These are phyloP conservation scores for Eustalomyia histrio DNA, from an alignment of 2,888 invertebrate genomes.

Conservation along the genomic window DNA sequence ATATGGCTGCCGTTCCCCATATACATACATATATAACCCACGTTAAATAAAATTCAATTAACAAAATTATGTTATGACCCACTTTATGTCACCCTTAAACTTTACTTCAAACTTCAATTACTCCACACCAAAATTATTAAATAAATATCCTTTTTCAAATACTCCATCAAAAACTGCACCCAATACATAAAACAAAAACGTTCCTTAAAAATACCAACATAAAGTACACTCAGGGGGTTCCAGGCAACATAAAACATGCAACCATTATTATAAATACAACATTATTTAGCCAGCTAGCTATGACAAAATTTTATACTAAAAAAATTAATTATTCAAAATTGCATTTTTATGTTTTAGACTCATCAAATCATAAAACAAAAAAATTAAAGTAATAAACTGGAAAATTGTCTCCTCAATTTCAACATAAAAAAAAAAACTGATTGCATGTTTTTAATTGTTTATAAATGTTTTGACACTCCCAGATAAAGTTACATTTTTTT, in stretches of 20 bases:
- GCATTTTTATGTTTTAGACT: constrained; percentile 21
- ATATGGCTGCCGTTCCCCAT: too few relatives aligned
- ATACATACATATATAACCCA: too few relatives aligned
- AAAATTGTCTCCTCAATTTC: constrained; percentile 25
- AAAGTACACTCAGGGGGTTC: constrained; percentile 1
- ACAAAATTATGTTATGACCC: constrained; percentile 35
- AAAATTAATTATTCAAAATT: constrained; percentile 42
- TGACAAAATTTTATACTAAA: background rate
- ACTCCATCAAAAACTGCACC: constrained; percentile 31
- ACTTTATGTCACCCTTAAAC: constrained; percentile 14
- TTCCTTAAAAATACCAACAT: background rate
- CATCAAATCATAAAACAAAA: constrained; percentile 8
- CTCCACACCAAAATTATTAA: constrained; percentile 12
- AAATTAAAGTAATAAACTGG: constrained; percentile 35
- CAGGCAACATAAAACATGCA: constrained; percentile 5
- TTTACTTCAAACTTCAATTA: background rate
- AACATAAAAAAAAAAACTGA: constrained; percentile 7
- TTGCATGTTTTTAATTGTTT: constrained; percentile 44
- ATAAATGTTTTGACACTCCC: constrained; percentile 26
- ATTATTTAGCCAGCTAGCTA: background rate
- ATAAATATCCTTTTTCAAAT: constrained; percentile 28
- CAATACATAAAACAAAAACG: constrained; percentile 23
- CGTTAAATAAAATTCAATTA: constrained; percentile 21
- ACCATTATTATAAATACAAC: background rate
- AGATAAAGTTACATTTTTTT: background rate